Evolutionary conservation across 1,140 invertebrate genomes (phyloP), one percentile per base, ranked within the genome.

Genomic region (Drosophila burlai): DNA sequence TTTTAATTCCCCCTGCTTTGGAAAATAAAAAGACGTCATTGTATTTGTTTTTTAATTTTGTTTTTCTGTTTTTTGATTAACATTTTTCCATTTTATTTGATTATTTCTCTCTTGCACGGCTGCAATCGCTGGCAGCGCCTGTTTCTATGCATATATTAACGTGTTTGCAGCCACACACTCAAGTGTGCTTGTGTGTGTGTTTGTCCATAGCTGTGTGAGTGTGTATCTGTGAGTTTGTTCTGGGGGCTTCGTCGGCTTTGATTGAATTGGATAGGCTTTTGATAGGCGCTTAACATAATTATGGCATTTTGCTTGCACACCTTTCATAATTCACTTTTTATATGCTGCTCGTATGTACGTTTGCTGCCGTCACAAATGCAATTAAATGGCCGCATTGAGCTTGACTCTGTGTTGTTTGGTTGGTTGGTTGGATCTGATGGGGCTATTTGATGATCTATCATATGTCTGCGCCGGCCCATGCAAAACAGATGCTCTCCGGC

Each of bases 1-100:
- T 26, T 61, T 21, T 6, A 46, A 45, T 5, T 0, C n/a, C 9
- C 7, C n/a, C 26, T 24, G 43, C 34, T n/a, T 18, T 43, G 21
- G 10, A 15, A 50, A 71, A 59, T 21, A 15, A 72, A 18, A 73
- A 73, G 36, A 43, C 67, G 10, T 46, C 2, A 31, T 31, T 43
- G 31, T 29, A 45, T 68, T 68, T 68, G 31, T 81, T 79, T 82
- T 84, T 52, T 66, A 68, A 63, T 76, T 76, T 80, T 66, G 69
- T 78, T 83, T 78, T 74, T 75, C 71, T 64, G 46, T 71, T 65
- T 91, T 90, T 91, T 91, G 89, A 91, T 91, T 91, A 91, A 91
- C 90, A 91, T 90, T 91, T 91, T 91, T 81, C 85, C 84, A 80
- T 86, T 91, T 91, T 91, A 91, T 91, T 91, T 92, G 90, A 91